Evolutionary conservation across 2,113 vertebrate species (phyloP), one percentile per base, ranked within the genome.

Genomic region (Rhinogobius similis): DNA sequence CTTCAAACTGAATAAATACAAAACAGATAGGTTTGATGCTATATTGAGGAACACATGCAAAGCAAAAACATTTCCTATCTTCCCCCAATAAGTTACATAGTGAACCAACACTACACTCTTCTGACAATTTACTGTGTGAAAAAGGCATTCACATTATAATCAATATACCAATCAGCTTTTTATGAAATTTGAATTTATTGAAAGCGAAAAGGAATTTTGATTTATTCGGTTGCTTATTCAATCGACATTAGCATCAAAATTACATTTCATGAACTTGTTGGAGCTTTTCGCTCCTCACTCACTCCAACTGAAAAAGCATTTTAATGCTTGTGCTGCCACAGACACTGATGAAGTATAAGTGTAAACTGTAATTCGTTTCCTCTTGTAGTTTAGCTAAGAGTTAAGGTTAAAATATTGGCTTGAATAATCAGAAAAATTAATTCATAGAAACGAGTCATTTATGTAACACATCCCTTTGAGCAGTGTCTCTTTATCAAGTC

Each of bases 391-490:
- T 36, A 36, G 3, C 6, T 36, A 1, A 36, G 62, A 67, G 63
- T 80, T 55, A 48, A 58, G 41, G 72, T 63, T 82, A 83, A 75
- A 87, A 89, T 84, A 58, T 58, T 58, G 13, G 87, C 68, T 63
- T 66, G 80, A 81, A 83, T 56, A 81, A 81, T 68, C 64, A 64
- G 63, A 68, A 75, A 75, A 76, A 85, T 72, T 75, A 72, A 82
- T 78, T 83, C 65, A 68, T 59, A 71, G 64, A 73, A 83, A 82
- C 75, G 74, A 75, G 48, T 69, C 68, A 32, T 88, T 86, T 82
- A 76, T 69, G 38, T 70, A 84, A 86, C 32, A 44, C 46, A 80
- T 67, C 75, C 64, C 56, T 64, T 75, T 71, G 36, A 80, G 72
- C 79, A 72, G 50, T 72, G 44, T 77, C 39, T 84, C 23, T 62